Evolutionary conservation across 53 echinoderm and acorn worm genomes (phyloP).

Genomic region (Temnopleurus reevesii): DNA sequence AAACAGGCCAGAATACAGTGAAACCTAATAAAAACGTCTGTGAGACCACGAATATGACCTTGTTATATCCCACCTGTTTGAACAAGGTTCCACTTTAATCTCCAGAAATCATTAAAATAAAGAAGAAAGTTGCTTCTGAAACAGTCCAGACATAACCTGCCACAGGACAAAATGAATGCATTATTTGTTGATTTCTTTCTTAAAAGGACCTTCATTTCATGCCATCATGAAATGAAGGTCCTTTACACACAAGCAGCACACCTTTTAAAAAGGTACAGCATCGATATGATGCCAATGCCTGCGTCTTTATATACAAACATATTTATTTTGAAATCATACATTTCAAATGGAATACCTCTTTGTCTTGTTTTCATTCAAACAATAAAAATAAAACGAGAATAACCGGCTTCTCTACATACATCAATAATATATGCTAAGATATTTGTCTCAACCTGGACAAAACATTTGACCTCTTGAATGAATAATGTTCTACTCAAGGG

Average conservation of each 20-base stretch:
- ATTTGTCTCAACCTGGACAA: no score
- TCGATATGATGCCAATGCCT: background rate
- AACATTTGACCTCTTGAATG: background rate
- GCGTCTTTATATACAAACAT: background rate
- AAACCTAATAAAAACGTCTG: no score
- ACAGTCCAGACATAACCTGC: background rate
- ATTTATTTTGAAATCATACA: conserved; percentile 20
- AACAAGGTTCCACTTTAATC: no score
- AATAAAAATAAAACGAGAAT: conserved; percentile 57
- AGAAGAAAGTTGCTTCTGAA: no score
- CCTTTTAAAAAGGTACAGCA: background rate
- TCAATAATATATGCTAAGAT: background rate
- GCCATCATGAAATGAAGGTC: background rate
- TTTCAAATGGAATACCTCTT: conserved; percentile 41
- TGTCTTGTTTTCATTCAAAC: conserved; percentile 19
- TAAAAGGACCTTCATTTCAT: background rate
- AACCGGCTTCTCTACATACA: conserved; percentile 50
- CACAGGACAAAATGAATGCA: background rate
- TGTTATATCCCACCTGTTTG: no score
- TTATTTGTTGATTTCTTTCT: background rate
- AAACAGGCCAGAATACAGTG: no score
- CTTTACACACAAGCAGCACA: background rate
- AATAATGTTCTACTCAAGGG: background rate
- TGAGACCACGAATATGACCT: no score
- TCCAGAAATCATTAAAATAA: no score